phyloP scores from a whole-genome alignment of 2,113 vertebrate genomes.

The Tragelaphus scriptus region DNA sequence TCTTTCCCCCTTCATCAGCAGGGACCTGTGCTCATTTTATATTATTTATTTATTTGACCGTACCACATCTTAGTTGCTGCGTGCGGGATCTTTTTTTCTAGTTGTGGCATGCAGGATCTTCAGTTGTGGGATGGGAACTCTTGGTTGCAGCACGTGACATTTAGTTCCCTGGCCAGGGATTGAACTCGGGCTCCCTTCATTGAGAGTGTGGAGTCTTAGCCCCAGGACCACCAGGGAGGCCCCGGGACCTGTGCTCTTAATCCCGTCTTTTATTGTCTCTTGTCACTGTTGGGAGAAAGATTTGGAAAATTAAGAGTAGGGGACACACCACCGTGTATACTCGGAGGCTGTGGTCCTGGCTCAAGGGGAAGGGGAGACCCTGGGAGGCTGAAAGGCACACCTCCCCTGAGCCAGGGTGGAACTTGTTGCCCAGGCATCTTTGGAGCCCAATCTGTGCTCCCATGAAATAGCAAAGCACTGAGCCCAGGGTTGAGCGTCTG shows the following conservation, averaged over 20 bases:
- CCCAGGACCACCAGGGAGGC: neutral
- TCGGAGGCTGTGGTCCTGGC: neutral
- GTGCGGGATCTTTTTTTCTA: accelerated
- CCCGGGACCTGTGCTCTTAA: neutral
- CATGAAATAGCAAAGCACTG: neutral
- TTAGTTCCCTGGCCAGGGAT: neutral
- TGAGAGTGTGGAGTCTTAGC: neutral
- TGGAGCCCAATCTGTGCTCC: neutral
- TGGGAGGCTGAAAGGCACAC: neutral
- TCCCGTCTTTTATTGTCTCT: neutral
- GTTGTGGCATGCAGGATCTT: neutral
- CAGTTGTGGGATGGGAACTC: neutral
- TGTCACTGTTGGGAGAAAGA: neutral
- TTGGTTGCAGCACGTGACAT: neutral
- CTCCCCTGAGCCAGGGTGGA: neutral
- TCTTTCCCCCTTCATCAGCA: neutral
- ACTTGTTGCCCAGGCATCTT: no score
- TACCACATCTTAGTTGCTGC: neutral
- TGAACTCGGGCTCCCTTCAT: neutral
- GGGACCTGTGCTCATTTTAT: neutral
- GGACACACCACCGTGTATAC: accelerated
- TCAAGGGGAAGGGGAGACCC: accelerated
- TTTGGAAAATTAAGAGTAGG: neutral
- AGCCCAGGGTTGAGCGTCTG: accelerated
- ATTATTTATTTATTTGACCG: neutral